A percentile compares a stretch with the other conserved stretches of the same genome.
These are phyloP conservation scores for Empidonax traillii DNA, from an alignment of 2,113 vertebrate genomes.

Conservation along the genomic window DNA sequence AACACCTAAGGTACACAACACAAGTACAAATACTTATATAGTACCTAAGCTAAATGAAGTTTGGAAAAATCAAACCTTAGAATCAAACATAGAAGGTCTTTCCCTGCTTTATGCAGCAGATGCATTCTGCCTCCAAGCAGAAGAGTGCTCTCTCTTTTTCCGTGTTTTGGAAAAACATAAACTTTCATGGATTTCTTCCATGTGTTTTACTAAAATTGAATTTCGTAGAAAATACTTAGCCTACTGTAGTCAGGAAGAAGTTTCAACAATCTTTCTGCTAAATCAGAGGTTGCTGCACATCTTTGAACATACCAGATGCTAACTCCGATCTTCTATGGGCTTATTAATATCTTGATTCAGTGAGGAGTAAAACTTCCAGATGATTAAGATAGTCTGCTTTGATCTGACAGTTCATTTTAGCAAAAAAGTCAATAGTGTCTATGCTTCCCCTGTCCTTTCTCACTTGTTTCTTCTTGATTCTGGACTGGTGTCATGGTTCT, in stretches of 20 bases:
- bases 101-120: neutral
- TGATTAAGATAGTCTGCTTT: neutral
- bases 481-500: neutral
- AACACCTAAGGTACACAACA: neutral
- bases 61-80: neutral
- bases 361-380: neutral
- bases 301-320: neutral
- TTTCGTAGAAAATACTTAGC: neutral
- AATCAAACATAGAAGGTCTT: neutral
- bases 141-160: neutral
- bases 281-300: neutral
- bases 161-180: neutral
- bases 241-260: neutral
- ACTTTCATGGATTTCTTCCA: neutral
- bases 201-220: neutral
- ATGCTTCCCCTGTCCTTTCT: neutral
- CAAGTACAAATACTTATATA: neutral
- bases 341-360: neutral
- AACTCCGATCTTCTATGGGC: neutral
- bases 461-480: neutral
- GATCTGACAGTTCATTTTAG: neutral
- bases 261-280: neutral
- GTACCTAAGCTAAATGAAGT: neutral
- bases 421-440: neutral
- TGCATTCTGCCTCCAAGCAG: neutral